Percentiles rank a stretch among this genome's conserved stretches.
Conservation (phyloP, 2,113 vertebrate genomes). For the Calypte anna region DNA sequence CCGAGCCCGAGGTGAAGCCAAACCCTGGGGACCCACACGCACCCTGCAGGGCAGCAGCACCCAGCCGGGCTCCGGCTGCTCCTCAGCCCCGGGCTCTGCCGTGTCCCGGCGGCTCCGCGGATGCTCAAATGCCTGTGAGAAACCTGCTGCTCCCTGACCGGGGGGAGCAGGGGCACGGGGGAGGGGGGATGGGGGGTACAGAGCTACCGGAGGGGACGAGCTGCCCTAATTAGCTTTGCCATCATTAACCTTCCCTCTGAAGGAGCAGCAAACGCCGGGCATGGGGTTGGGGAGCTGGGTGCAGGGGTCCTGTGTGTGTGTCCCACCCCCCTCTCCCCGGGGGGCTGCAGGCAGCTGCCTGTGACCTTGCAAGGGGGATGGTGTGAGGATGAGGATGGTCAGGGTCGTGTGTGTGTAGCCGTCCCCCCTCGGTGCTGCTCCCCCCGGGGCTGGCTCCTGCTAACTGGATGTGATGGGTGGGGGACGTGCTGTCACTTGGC, state of each 20-base stretch:
- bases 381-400: neutral
- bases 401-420: neutral
- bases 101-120: neutral
- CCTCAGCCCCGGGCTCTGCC: neutral
- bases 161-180: neutral
- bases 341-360: neutral
- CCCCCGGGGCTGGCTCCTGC: neutral
- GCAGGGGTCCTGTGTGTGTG: neutral
- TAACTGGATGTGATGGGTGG: slow-evolving; percentile 32
- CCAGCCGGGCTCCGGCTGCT: neutral
- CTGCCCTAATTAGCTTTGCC: slow-evolving; percentile 32
- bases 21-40: rapidly evolving
- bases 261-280: no score
- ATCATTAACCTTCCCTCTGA: neutral
- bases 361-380: neutral
- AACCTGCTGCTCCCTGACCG: neutral
- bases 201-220: neutral
- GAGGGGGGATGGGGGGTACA: neutral
- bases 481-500: slow-evolving; percentile 1
- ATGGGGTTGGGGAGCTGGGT: no score
- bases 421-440: neutral
- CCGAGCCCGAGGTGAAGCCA: neutral
- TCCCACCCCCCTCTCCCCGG: neutral
- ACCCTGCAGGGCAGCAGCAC: neutral
- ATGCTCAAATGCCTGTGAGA: neutral